Evolutionary conservation across 2,888 invertebrate genomes (phyloP).

Genomic region (Trichogramma evanescens): DNA sequence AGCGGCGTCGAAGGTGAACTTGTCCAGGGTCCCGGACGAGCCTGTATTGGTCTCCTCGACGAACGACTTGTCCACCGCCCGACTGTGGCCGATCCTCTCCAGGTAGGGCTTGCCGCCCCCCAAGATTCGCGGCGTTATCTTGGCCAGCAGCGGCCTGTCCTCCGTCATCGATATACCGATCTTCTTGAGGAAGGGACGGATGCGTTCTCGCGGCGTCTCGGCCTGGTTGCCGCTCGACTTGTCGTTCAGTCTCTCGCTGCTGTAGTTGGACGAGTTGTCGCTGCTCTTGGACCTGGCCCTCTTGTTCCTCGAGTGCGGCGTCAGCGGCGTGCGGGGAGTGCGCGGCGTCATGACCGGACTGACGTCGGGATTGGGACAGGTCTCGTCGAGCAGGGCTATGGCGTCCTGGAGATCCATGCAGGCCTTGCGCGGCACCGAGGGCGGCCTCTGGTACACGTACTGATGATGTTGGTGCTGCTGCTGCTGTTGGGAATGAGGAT

Average conservation of each 20-base stretch:
- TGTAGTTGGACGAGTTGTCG: slow-evolving; percentile 43
- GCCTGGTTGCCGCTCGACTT: slow-evolving; percentile 24
- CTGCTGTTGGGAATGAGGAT: neutral
- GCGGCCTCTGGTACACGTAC: neutral
- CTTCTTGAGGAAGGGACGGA: slow-evolving; percentile 40
- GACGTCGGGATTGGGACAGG: slow-evolving; percentile 40
- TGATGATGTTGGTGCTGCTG: neutral
- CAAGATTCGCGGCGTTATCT: slow-evolving; percentile 36
- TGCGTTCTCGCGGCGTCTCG: slow-evolving; percentile 29
- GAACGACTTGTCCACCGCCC: slow-evolving; percentile 40
- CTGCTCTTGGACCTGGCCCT: slow-evolving; percentile 43
- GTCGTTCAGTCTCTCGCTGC: slow-evolving; percentile 39
- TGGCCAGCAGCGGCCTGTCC: slow-evolving; percentile 40
- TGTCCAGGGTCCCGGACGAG: slow-evolving; percentile 40
- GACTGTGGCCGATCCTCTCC: slow-evolving; percentile 43
- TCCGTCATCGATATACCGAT: slow-evolving; percentile 44
- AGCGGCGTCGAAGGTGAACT: slow-evolving; percentile 36
- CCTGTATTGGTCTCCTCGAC: slow-evolving; percentile 38
- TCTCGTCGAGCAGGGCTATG: slow-evolving; percentile 43
- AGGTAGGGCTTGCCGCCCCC: slow-evolving; percentile 39
- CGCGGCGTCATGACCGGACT: slow-evolving; percentile 41
- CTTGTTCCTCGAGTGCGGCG: slow-evolving; percentile 37
- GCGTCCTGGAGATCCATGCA: slow-evolving; percentile 44
- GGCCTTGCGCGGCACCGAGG: slow-evolving; percentile 34
- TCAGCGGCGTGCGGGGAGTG: slow-evolving; percentile 41